Evolutionary conservation across 2,113 vertebrate species (phyloP).

Genomic region (Prinia subflava): DNA sequence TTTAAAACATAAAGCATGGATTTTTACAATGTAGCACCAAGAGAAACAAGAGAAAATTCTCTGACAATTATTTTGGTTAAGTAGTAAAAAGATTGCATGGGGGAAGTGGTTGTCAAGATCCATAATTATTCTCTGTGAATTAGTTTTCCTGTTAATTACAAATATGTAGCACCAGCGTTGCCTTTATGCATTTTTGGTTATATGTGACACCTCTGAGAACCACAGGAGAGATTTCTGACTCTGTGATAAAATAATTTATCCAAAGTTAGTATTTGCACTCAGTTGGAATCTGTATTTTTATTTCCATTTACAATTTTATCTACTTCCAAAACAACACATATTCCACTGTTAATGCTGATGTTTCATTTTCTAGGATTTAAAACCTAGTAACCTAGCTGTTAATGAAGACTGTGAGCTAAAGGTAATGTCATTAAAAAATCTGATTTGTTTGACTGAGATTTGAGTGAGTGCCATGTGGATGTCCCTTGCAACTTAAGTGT

Average conservation of each 20-base stretch:
- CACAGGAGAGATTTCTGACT: background rate
- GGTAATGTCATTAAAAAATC: slow-evolving; percentile 67
- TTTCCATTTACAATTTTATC: background rate
- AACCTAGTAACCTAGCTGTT: slow-evolving; percentile 96
- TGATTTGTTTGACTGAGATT: background rate
- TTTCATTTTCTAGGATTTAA: slow-evolving; percentile 83
- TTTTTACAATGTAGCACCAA: background rate
- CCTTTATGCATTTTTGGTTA: background rate
- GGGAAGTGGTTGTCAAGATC: background rate
- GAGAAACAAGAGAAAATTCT: background rate
- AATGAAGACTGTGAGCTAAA: slow-evolving; percentile 98
- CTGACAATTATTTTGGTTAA: background rate
- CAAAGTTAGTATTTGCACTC: background rate
- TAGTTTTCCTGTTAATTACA: background rate
- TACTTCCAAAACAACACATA: background rate
- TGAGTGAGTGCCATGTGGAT: background rate
- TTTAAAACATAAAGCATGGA: background rate
- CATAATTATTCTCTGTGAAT: background rate
- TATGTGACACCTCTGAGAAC: background rate
- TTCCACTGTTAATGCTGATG: background rate
- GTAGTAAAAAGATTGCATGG: background rate
- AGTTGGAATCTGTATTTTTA: background rate
- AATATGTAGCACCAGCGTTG: background rate
- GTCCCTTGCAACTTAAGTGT: background rate
- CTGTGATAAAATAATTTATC: background rate